Percentiles rank a stretch among this genome's conserved stretches.
phyloP scores from a whole-genome alignment of 2,888 invertebrate genomes.

The Spodoptera littoralis region DNA sequence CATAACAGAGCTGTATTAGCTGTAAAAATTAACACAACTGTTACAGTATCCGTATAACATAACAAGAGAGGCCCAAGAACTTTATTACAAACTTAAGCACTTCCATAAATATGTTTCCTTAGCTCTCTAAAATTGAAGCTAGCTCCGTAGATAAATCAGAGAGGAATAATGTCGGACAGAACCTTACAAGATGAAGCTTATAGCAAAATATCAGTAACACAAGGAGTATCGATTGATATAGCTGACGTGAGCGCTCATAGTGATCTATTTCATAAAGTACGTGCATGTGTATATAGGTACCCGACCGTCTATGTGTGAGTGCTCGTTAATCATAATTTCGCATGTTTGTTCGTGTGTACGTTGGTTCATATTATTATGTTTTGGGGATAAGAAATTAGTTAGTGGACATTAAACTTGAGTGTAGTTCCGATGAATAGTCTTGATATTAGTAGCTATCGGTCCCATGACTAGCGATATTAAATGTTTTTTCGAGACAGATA shows the following conservation, averaged over 20 bases:
- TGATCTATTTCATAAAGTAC: constrained; percentile 83
- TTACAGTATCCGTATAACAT: too few relatives aligned
- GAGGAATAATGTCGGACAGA: constrained; percentile 13
- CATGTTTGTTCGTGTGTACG: constrained; percentile 88
- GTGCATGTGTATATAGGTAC: constrained; percentile 65
- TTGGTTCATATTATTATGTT: constrained; percentile 88
- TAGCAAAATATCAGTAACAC: constrained; percentile 59
- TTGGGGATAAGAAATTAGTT: constrained; percentile 90
- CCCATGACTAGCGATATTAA: too few relatives aligned
- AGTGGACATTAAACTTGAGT: constrained; percentile 88
- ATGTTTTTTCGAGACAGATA: neutral
- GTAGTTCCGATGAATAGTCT: constrained; percentile 58
- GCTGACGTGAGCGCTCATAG: constrained; percentile 67
- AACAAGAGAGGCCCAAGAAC: too few relatives aligned
- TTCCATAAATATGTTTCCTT: neutral
- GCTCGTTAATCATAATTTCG: constrained; percentile 89
- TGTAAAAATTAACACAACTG: too few relatives aligned
- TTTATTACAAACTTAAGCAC: too few relatives aligned
- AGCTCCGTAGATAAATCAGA: constrained; percentile 17
- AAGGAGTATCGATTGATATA: constrained; percentile 74
- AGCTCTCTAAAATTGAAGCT: constrained; percentile 1
- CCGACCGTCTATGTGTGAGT: constrained; percentile 75
- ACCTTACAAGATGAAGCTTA: constrained; percentile 37
- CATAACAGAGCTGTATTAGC: too few relatives aligned
- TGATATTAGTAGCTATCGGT: constrained; percentile 52